These are phyloP conservation scores for Rotaria sp. DNA, from an alignment of 2,888 invertebrate species.

Conservation along the genomic window DNA sequence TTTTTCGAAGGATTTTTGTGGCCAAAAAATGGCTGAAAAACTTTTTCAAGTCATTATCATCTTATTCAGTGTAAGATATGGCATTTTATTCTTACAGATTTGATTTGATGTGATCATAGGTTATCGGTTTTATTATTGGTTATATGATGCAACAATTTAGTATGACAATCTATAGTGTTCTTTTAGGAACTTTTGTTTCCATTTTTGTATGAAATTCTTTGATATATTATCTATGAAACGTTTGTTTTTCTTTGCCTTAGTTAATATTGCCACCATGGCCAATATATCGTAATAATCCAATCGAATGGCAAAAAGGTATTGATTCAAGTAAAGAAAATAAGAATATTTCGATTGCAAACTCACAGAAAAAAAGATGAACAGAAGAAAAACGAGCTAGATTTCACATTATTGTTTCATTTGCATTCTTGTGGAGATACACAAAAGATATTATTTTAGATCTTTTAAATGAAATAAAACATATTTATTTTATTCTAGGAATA, in stretches of 20 bases:
- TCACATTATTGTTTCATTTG: background rate
- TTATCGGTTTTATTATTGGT: constrained; percentile 82
- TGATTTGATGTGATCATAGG: constrained; percentile 50
- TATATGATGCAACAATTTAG: constrained; percentile 89
- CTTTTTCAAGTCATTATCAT: background rate
- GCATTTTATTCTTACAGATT: background rate
- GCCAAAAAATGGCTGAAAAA: background rate
- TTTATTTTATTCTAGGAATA: background rate
- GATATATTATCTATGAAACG: constrained; percentile 58
- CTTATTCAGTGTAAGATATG: background rate
- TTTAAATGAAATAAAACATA: background rate
- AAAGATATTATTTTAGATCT: background rate
- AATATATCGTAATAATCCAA: constrained; percentile 76
- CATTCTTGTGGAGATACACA: background rate
- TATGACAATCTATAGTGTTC: constrained; percentile 82
- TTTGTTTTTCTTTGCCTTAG: constrained; percentile 54
- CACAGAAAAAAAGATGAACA: background rate
- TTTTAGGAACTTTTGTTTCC: constrained; percentile 79
- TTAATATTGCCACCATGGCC: constrained; percentile 89
- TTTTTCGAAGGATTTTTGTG: background rate
- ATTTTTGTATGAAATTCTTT: constrained; percentile 52
- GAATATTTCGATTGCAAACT: background rate
- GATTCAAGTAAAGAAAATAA: constrained; percentile 52
- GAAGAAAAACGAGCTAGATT: background rate
- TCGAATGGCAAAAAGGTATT: constrained; percentile 78